Base-by-base conservation (phyloP, 2,797 vertebrate species). In the Micrastur ruficollis region DNA sequence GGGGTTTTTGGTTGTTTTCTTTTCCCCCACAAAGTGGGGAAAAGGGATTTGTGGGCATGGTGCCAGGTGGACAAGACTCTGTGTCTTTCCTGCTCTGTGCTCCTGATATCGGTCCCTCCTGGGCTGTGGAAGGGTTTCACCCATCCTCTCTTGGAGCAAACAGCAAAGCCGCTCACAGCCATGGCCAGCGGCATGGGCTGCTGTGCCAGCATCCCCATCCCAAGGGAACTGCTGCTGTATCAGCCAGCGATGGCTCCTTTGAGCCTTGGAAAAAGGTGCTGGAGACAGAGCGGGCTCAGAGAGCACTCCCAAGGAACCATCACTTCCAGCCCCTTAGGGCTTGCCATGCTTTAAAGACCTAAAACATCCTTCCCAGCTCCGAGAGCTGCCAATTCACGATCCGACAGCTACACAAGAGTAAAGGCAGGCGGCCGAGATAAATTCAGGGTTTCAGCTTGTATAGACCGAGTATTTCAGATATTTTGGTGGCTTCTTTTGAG, bases 221-320 rank as follows among this genome's bases (percentile, higher is more conserved):
- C 1, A 0, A 49, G 68, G 32, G 55, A 49, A 4, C 23, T 7
- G 26, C 81, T 42, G 34, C 67, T 36, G 74, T 17, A 34, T 22
- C 2, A 2, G 58, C 58, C 0, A 0, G 2, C 1, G 1, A 5
- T 2, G 2, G 26, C 40, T 49, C 75, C 55, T 44, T 21, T 7
- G 31, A 42, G 47, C 62, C 42, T 68, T 12, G 42, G 55, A 22
- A 53, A 22, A 36, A 63, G 20, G 56, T 2, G 0, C 42, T 72
- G 59, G 50, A 46, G 52, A 22, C 12, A 32, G 3, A 3, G 36
- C 11, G 72, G 20, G 22, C 44, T 71, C 4, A 7, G 20, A 32
- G 44, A 46, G 14, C 5, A 0, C 21, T n/a, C 52, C 58, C 0
- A 2, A 27, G 34, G 53, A 61, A 20, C 53, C 21, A 8, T 15